Evolutionary conservation across 1,140 invertebrate species (phyloP), one percentile per base, ranked within the genome.

Genomic region (Halesus radiatus): DNA sequence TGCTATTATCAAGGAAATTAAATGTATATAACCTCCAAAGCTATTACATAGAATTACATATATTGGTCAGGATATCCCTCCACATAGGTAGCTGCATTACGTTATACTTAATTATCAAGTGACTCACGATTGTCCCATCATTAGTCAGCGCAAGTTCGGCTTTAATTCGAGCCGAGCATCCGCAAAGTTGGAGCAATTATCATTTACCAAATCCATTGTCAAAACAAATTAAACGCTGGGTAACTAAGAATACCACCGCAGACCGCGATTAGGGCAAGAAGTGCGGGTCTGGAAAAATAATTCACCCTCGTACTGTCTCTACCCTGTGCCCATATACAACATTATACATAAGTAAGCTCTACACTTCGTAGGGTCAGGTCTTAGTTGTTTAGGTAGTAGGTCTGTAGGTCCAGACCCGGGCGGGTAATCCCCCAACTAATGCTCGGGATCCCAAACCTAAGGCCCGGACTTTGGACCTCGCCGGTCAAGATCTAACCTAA

Each of bases 401-500:
- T 16, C n/a, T 3, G 54, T n/a, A n/a, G n/a, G n/a, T n/a, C 18
- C n/a, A 15, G 60, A 16, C 26, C 18, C 4, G 15, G n/a, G 2
- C 5, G 53, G 26, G 52, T 74, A 74, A 74, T 74, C 72, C 72
- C 56, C 22, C 15, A 29, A 74, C 72, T 74, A 74, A 74, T 74
- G 72, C 72, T 13, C 16, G 52, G 68, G 72, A 54, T 74, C 72
- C 52, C 18, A 26, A 56, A 74, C 72, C 18, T 53, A 8, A 54
- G 72, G 26, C 72, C 72, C 72, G 3, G 72, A 32, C 72, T 56
- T 58, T 74, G 52, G 72, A 29, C 52, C 72, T 37, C 72, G 52
- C 23, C 56, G 72, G 72, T 74, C 72, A 74, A 74, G 72, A 56
- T 74, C 54, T 20, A 56, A 74, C 72, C 52, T 32, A 74, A 72